Conservation (phyloP, 2,888 invertebrate species). For the Andrena dorsata region DNA sequence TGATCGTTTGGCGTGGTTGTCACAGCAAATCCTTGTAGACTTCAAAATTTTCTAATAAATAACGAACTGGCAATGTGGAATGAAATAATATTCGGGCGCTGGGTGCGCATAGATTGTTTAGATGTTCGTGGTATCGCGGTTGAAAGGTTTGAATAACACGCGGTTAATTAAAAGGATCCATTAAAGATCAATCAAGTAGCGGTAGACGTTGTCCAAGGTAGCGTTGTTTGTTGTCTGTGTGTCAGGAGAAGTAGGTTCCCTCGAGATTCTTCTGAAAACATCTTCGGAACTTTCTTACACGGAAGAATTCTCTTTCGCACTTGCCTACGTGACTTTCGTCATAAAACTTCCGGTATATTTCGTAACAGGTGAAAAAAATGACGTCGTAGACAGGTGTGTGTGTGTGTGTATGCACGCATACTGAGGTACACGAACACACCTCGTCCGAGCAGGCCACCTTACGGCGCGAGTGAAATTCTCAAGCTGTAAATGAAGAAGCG, state of each 20-base stretch:
- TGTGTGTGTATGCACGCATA: conserved; percentile 5
- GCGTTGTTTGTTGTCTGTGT: background rate
- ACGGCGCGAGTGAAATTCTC: conserved; percentile 67
- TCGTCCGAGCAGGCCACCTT: conserved; percentile 16
- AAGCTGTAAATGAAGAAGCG: conserved; percentile 55
- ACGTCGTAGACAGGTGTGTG: conserved; percentile 52
- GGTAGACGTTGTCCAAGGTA: background rate
- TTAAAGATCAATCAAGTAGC: background rate
- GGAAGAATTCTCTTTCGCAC: conserved; percentile 41
- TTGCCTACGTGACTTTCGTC: conserved; percentile 59
- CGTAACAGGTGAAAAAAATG: conserved; percentile 73
- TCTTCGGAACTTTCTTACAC: conserved; percentile 51
- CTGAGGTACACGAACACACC: conserved; percentile 9
- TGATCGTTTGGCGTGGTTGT: background rate
- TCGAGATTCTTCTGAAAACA: conserved; percentile 16
- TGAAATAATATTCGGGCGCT: no score
- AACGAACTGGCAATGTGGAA: no score
- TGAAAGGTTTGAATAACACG: no score
- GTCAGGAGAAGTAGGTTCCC: conserved; percentile 14
- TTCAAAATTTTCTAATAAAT: background rate
- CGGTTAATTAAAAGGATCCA: no score
- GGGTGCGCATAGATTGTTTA: no score
- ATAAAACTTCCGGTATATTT: conserved; percentile 64
- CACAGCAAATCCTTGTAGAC: background rate
- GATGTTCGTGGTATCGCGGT: no score